A percentile compares a stretch with the other conserved stretches of the same genome.
These are phyloP conservation scores for Griposia aprilina DNA, from an alignment of 2,888 invertebrate species.

Conservation along the genomic window DNA sequence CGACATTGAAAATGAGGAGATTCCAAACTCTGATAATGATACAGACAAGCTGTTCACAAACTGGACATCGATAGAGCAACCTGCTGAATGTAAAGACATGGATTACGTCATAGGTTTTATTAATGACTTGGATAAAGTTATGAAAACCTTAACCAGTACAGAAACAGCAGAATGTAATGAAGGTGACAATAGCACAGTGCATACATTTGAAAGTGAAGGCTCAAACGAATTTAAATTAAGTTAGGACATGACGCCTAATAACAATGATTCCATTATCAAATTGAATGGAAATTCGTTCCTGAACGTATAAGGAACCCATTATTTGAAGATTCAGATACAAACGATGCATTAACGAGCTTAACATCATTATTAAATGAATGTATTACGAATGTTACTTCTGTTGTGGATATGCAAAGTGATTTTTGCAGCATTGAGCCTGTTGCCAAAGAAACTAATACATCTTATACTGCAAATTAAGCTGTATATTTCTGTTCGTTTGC, in stretches of 20 bases:
- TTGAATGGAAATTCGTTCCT: slow-evolving; percentile 50
- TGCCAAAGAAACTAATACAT: slow-evolving; percentile 45
- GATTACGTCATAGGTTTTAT: slow-evolving; percentile 36
- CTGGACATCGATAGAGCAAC: slow-evolving; percentile 14
- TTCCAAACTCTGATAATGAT: slow-evolving; percentile 3
- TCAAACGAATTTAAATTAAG: slow-evolving; percentile 41
- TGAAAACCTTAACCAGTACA: slow-evolving; percentile 34
- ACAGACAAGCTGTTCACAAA: slow-evolving; percentile 14
- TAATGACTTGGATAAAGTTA: slow-evolving; percentile 37
- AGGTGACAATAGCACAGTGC: slow-evolving; percentile 9
- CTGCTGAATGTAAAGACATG: slow-evolving; percentile 21
- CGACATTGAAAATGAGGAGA: not conserved
- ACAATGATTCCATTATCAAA: slow-evolving; percentile 51
- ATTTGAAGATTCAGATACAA: slow-evolving; percentile 41
- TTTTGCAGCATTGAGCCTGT: slow-evolving; percentile 36
- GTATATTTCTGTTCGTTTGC: slow-evolving; percentile 16
- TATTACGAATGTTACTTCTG: slow-evolving; percentile 13
- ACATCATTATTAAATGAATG: slow-evolving; percentile 18
- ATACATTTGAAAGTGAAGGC: slow-evolving; percentile 27
- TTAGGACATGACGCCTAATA: slow-evolving; percentile 27
- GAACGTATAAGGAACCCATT: slow-evolving; percentile 26
- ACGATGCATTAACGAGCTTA: slow-evolving; percentile 20
- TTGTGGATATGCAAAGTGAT: slow-evolving; percentile 40
- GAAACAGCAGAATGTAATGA: slow-evolving; percentile 14
- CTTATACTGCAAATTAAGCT: slow-evolving; percentile 21